A percentile compares a stretch with the other conserved stretches of the same genome.
Conservation (phyloP, 2,888 invertebrate genomes). For the Pheosia gnoma region DNA sequence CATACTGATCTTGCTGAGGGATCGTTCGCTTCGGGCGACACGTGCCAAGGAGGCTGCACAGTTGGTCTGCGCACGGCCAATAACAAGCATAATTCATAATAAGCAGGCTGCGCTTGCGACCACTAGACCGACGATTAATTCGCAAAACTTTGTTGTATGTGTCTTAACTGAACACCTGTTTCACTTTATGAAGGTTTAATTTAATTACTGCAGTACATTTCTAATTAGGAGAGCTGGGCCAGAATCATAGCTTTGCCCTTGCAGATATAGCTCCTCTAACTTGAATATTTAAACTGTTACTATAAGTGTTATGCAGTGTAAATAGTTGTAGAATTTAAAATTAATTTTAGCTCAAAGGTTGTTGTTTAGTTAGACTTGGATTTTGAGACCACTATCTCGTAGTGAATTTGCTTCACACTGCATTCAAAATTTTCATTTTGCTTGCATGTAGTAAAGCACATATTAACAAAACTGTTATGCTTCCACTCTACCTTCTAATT, state of each 20-base stretch:
- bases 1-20: no score
- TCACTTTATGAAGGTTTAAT: not conserved
- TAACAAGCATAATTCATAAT: no score
- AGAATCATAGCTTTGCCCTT: not conserved
- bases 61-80: no score
- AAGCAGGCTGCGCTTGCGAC: no score
- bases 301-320: not conserved
- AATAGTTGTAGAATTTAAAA: not conserved
- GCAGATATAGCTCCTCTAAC: not conserved
- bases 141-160: not conserved
- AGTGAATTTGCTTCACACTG: no score
- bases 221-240: not conserved
- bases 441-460: no score
- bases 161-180: slow-evolving; percentile 3
- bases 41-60: no score
- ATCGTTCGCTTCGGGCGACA: no score
- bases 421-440: no score
- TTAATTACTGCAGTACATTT: not conserved
- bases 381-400: no score
- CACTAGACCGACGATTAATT: not conserved
- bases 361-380: not conserved
- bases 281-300: not conserved
- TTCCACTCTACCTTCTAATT: no score
- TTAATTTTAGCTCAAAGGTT: not conserved
- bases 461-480: no score